A percentile compares a stretch with the other conserved stretches of the same genome.
phyloP scores from a whole-genome alignment of 2,888 invertebrate species.

The Tetropium fuscum region DNA sequence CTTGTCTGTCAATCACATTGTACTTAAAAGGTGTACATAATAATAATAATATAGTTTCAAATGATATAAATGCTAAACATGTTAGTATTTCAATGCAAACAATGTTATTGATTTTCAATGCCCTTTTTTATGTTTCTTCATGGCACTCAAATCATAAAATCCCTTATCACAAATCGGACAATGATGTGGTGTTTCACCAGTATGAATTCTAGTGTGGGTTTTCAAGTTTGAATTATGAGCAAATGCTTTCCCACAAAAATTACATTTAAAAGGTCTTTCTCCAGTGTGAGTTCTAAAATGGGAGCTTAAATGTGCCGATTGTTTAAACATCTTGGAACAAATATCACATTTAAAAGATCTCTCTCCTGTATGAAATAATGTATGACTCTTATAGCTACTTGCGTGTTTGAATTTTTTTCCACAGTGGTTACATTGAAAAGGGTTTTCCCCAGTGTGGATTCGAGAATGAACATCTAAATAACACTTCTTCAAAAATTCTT shows the following conservation, averaged over 20 bases:
- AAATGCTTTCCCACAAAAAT: conserved; percentile 55
- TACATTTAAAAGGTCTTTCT: conserved; percentile 50
- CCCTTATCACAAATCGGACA: conserved; percentile 64
- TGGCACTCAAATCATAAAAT: conserved; percentile 42
- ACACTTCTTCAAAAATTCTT: conserved; percentile 45
- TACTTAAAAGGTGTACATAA: too few relatives aligned
- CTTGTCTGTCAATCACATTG: too few relatives aligned
- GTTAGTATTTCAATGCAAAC: too few relatives aligned
- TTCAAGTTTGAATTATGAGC: conserved; percentile 64
- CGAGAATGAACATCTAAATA: conserved; percentile 46
- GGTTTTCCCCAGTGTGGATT: conserved; percentile 54
- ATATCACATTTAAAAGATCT: conserved; percentile 60
- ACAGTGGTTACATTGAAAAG: conserved; percentile 51
- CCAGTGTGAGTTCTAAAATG: conserved; percentile 55
- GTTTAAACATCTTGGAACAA: conserved; percentile 60
- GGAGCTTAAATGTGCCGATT: conserved; percentile 52
- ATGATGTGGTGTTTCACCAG: conserved; percentile 64
- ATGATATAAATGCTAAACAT: too few relatives aligned
- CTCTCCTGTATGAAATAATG: conserved; percentile 53
- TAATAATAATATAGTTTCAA: too few relatives aligned
- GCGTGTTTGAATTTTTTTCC: conserved; percentile 52
- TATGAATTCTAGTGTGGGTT: conserved; percentile 63
- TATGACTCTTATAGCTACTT: conserved; percentile 50
- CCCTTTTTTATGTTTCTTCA: conserved; percentile 44
- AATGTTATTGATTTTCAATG: too few relatives aligned